Evolutionary conservation across 2,888 invertebrate species (phyloP).

Genomic region (Chymomyza caudatula): DNA sequence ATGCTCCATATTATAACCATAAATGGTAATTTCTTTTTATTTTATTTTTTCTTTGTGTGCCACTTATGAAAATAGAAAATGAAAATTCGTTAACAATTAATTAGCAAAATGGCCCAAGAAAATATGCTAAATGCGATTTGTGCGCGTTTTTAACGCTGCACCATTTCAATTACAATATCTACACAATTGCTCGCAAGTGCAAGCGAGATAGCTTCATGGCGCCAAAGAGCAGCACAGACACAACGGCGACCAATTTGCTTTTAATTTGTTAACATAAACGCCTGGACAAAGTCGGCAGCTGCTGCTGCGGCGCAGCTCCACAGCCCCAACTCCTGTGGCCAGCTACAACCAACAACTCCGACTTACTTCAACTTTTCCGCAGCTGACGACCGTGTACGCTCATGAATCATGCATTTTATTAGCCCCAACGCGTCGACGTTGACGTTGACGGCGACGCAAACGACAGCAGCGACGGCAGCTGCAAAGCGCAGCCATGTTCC

Average conservation of each 20-base stretch:
- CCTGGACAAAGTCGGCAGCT: conserved; percentile 45
- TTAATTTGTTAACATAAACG: conserved; percentile 77
- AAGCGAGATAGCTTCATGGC: conserved; percentile 27
- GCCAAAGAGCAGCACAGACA: conserved; percentile 38
- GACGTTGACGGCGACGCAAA: conserved; percentile 33
- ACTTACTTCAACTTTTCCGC: conserved; percentile 21
- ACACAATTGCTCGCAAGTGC: too few relatives aligned
- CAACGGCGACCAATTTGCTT: conserved; percentile 73
- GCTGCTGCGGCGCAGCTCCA: conserved; percentile 3
- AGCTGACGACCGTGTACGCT: conserved; percentile 34
- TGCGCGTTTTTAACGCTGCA: background rate
- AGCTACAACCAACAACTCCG: too few relatives aligned
- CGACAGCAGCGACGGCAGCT: conserved; percentile 26
- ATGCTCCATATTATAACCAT: conserved; percentile 47
- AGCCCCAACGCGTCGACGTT: conserved; percentile 18
- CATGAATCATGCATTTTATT: conserved; percentile 67
- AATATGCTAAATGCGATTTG: conserved; percentile 20
- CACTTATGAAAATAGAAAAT: conserved; percentile 58
- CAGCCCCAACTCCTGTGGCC: too few relatives aligned
- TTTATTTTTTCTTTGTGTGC: conserved; percentile 7
- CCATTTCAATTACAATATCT: conserved; percentile 7
- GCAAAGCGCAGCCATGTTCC: conserved; percentile 28
- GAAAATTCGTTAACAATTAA: conserved; percentile 69
- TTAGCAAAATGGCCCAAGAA: conserved; percentile 33
- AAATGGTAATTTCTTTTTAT: conserved; percentile 64